phyloP scores from a whole-genome alignment of 2,888 invertebrate species.

The Megamerina dolium region DNA sequence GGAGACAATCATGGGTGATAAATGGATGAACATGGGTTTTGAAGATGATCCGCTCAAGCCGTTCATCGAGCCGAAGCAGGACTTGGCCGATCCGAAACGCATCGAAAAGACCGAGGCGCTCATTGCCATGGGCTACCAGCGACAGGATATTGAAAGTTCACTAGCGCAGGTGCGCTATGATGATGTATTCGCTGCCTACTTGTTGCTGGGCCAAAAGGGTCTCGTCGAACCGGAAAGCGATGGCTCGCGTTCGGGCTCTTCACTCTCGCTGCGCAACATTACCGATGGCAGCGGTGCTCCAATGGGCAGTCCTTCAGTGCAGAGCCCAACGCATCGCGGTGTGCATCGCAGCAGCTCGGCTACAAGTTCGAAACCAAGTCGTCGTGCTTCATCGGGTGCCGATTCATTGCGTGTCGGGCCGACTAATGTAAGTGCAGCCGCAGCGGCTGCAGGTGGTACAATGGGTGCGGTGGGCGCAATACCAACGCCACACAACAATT shows the following conservation, averaged over 20 bases:
- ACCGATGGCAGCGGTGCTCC: conserved; percentile 55
- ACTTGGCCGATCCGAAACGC: conserved; percentile 94
- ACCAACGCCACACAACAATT: conserved; percentile 51
- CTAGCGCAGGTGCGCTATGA: conserved; percentile 95
- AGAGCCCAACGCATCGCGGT: conserved; percentile 83
- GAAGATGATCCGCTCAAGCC: conserved; percentile 99
- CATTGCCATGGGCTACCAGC: conserved; percentile 91
- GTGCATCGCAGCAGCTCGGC: conserved; percentile 94
- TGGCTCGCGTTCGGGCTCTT: conserved; percentile 92
- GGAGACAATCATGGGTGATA: conserved; percentile 85
- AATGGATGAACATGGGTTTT: conserved; percentile 99
- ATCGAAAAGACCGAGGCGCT: conserved; percentile 93
- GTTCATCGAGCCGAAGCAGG: conserved; percentile 90
- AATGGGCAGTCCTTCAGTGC: conserved; percentile 55
- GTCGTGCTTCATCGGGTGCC: conserved; percentile 73
- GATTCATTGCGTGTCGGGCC: conserved; percentile 63
- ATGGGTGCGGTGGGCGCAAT: conserved; percentile 35
- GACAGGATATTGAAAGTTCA: conserved; percentile 94
- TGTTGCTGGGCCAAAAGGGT: conserved; percentile 86
- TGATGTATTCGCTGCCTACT: conserved; percentile 97
- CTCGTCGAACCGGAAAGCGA: conserved; percentile 94
- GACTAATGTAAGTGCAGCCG: conserved; percentile 33
- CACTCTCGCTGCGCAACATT: conserved; percentile 83
- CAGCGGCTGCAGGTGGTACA: conserved; percentile 40
- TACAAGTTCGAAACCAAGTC: conserved; percentile 78